Conservation (phyloP, 2,113 vertebrate genomes). For the Percina caprodes region DNA sequence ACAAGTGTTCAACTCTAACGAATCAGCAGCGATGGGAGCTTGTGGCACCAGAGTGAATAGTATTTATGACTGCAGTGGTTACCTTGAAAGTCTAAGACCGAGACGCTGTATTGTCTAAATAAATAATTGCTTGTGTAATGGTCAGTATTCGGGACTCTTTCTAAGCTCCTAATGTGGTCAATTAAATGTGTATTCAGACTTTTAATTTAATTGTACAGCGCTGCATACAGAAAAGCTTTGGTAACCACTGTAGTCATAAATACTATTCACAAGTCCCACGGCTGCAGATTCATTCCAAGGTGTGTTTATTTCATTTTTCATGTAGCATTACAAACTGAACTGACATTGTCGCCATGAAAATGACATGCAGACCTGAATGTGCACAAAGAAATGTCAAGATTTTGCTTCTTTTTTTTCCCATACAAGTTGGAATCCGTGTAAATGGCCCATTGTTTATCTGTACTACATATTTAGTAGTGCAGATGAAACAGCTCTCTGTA, state of each 20-base stretch:
- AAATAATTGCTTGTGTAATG: no score
- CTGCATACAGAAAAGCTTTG: background rate
- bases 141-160: no score
- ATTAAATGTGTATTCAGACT: background rate
- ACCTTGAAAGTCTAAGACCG: no score
- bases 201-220: background rate
- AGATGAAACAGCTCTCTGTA: background rate
- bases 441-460: background rate
- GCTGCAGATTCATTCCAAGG: background rate
- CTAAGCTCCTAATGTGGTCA: background rate
- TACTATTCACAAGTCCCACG: background rate
- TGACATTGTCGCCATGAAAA: background rate
- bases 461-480: background rate
- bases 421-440: background rate
- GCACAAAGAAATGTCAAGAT: background rate
- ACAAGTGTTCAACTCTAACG: background rate
- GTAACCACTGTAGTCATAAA: background rate
- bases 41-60: background rate
- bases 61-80: background rate
- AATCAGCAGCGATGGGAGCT: background rate
- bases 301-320: background rate
- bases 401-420: background rate
- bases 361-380: background rate
- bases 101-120: no score
- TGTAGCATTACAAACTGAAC: constrained; percentile 3